A percentile compares a stretch with the other conserved stretches of the same genome.
Evolutionary conservation across 2,113 vertebrate genomes (phyloP).

Genomic region (Odocoileus virginianus): DNA sequence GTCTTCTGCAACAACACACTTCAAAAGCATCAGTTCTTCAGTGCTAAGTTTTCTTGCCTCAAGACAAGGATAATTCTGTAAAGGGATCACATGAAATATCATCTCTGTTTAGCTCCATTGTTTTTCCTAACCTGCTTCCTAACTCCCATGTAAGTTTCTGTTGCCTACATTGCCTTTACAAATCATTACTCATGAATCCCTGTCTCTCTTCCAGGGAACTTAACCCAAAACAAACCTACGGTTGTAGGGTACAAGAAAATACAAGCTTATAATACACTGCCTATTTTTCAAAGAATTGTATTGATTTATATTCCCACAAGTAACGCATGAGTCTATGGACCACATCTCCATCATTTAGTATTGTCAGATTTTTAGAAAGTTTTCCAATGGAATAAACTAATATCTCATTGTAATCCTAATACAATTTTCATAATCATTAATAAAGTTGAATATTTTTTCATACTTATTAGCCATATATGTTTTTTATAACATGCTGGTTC

Average conservation of each 20-base stretch:
- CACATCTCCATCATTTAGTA: not conserved
- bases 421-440: not conserved
- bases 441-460: not conserved
- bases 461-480: not conserved
- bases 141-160: not conserved
- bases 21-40: not conserved
- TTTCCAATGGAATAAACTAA: not conserved
- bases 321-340: not conserved
- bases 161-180: not conserved
- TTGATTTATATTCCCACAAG: not conserved
- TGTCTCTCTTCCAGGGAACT: not conserved
- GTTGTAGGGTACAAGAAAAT: not conserved
- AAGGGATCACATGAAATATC: not conserved
- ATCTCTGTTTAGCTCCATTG: not conserved
- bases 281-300: not conserved
- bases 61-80: not conserved
- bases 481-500: not conserved
- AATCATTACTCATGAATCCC: not conserved
- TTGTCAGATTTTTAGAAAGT: not conserved
- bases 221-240: not conserved
- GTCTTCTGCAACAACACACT: not conserved
- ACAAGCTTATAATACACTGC: not conserved
- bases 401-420: not conserved
- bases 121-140: not conserved
- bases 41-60: not conserved